Evolutionary conservation across 2,797 vertebrate genomes (phyloP), one percentile per base, ranked within the genome.

Genomic region (Apogon hyalosoma): DNA sequence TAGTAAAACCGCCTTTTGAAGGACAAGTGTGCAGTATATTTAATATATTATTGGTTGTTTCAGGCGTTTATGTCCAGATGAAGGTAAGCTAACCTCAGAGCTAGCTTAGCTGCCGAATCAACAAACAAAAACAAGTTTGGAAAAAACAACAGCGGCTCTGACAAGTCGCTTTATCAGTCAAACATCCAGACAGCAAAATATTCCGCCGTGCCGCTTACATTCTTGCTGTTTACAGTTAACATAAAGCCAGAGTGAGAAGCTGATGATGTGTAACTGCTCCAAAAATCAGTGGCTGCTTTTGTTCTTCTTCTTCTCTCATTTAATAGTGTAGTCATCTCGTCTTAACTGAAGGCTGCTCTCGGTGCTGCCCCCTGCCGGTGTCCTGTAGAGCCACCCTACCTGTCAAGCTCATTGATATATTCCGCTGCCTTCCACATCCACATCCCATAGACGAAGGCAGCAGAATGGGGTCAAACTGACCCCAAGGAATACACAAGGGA

Each of bases 61-160:
- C 47, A 11, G 33, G 36, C 40, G 56, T 31, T 39, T 47, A 67
- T 57, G 49, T 67, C 38, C 55, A 72, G 57, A 41, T 6, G 45
- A 40, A 59, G 45, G 64, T 46, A 33, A 69, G 81, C 83, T 87
- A 86, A 63, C 75, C 64, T 50, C 15, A 19, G 1, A 78, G 78
- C 80, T 91, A 90, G 82, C 84, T 71, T 71, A 76, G 70, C 80
- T 55, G 50, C 67, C 63, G 52, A 16, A 70, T 63, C 48, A 39
- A 55, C 63, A 43, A 14, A 53, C 42, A 53, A 53, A 77, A 71
- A 33, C 49, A 53, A 47, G 62, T n/a, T 33, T 19, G 52, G 11
- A 28, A 66, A 42, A 33, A 45, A 14, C 1, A 60, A 55, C 69
- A 51, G 51, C 42, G 39, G 11, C 33, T 15, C 48, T 53, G 52